Evolutionary conservation across 1,140 invertebrate genomes (phyloP), one percentile per base, ranked within the genome.

Genomic region (Oreohelix idahoensis): DNA sequence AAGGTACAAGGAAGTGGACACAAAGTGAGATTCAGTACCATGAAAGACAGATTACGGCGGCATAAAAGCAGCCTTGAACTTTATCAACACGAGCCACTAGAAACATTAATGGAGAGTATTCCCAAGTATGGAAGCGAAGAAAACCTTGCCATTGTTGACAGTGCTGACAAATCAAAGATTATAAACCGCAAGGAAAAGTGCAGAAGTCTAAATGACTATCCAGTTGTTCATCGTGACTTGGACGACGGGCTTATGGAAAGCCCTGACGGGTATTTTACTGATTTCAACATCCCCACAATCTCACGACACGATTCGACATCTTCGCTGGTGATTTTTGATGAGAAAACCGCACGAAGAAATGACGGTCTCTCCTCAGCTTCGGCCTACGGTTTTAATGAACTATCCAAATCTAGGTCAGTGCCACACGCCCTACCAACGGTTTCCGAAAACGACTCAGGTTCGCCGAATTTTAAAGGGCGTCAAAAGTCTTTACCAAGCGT

Each of bases 51-150:
- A 63, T 53, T 89, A 10, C 81, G 86, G 23, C 84, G 86, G 17
- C 88, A 89, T 69, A 73, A 75, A 39, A 89, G 88, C 79, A 87
- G 86, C 51, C 58, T 89, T 39, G 88, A 89, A 82, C 83, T 89
- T 39, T 80, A 85, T 29, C 78, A 84, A 15, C 76, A 85, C 4
- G 86, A 86, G 35, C 71, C 77, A 17, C 81, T 87, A 66, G 85
- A 85, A 42, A 83, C 84, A n/a, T 51, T 87, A 1, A 29, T 83
- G 39, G 83, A 87, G 49, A 83, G 70, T 26, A 58, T 84, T 0
- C 66, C 84, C 36, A 39, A 79, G 2, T 71, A 84, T 45, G 84
- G 88, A 49, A 89, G 88, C 79, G 87, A 89, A 80, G 88, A 89
- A 63, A 89, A 88, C 39, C 79, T 89, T n/a, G n/a, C 73, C 73